Conservation (phyloP, 2,113 vertebrate genomes). For the Apteryx mantelli region DNA sequence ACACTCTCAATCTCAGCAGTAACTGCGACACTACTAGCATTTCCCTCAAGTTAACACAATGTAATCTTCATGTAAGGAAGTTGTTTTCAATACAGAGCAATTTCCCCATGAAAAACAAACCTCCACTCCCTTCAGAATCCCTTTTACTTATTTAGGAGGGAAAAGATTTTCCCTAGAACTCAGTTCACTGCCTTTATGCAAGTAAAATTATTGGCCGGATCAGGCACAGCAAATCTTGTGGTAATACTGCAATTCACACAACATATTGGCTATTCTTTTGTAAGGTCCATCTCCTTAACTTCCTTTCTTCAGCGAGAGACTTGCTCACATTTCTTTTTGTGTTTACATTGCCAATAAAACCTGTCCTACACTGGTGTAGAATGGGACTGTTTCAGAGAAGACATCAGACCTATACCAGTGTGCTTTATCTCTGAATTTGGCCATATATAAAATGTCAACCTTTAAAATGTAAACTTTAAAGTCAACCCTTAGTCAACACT, state of each 20-base stretch:
- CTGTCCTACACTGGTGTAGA: not conserved
- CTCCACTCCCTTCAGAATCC: not conserved
- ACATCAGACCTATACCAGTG: not conserved
- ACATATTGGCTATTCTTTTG: not conserved
- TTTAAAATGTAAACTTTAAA: too few species aligned
- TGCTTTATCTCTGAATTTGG: not conserved
- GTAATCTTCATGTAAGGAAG: not conserved
- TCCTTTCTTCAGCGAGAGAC: not conserved
- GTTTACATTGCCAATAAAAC: not conserved
- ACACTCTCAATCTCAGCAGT: not conserved
- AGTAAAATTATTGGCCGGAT: not conserved
- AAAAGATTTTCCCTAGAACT: not conserved
- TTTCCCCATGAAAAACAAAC: not conserved
- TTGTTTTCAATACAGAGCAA: not conserved
- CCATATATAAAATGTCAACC: not conserved
- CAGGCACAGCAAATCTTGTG: not conserved
- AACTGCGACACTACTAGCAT: not conserved
- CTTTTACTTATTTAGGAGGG: not conserved
- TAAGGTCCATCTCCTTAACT: not conserved
- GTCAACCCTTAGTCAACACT: not conserved
- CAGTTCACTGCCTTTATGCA: not conserved
- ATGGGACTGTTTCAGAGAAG: not conserved
- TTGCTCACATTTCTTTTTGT: not conserved
- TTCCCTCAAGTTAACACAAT: not conserved
- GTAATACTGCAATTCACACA: not conserved